Conservation (phyloP, 2,797 vertebrate species). For the Sebastes trivittatus region DNA sequence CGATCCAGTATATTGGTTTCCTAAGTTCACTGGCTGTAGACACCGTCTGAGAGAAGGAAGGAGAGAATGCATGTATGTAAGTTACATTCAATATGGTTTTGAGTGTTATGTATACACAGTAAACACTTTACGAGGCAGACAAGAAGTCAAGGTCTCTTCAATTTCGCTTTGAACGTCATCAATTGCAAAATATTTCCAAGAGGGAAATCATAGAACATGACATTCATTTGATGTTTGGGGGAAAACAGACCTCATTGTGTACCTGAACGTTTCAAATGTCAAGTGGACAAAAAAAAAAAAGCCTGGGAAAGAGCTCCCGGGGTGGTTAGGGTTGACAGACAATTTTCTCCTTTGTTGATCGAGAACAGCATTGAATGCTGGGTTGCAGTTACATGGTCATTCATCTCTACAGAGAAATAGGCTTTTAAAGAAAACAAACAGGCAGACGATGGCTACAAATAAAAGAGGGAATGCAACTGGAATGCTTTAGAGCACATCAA, state of each 20-base stretch:
- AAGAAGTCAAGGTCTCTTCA: background rate
- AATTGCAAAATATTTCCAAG: background rate
- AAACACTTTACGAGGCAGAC: background rate
- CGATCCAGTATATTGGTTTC: constrained; percentile 99
- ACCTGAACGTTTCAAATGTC: constrained; percentile 46
- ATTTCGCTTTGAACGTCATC: background rate
- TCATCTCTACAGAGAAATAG: background rate
- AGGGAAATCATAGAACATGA: constrained; percentile 17
- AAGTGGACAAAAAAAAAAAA: background rate
- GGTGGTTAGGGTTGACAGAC: background rate
- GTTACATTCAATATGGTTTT: background rate
- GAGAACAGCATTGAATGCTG: background rate
- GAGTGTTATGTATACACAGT: background rate
- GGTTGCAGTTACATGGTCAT: background rate
- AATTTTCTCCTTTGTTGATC: constrained; percentile 7
- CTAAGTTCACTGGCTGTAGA: constrained; percentile 96
- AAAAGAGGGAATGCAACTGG: background rate
- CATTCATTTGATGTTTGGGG: constrained; percentile 34
- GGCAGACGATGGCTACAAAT: background rate
- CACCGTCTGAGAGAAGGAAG: constrained; percentile 86
- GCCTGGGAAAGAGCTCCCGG: background rate
- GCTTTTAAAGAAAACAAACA: background rate
- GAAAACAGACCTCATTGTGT: constrained; percentile 5
- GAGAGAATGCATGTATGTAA: background rate
- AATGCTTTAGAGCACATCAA: background rate